Evolutionary conservation across 2,113 vertebrate species (phyloP).

Genomic region (Tragelaphus strepsiceros): DNA sequence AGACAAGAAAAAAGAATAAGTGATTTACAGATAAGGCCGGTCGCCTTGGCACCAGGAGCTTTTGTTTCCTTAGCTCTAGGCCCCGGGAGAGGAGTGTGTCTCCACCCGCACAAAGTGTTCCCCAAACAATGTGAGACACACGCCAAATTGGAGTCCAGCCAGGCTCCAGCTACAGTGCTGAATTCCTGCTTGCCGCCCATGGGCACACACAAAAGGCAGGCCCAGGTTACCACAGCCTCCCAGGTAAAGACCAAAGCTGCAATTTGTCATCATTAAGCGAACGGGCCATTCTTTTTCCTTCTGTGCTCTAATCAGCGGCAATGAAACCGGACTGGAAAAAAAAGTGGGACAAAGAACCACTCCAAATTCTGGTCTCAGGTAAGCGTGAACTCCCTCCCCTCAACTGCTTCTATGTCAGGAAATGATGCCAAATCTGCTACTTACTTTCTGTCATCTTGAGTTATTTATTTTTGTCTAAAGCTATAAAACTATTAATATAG

Average conservation of each 20-base stretch:
- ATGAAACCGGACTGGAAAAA: constrained; percentile 40
- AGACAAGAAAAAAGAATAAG: constrained; percentile 47
- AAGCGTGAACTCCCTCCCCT: not conserved
- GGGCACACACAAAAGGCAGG: constrained; percentile 66
- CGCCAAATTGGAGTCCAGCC: constrained; percentile 76
- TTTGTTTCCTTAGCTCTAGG: constrained; percentile 67
- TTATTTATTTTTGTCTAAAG: not conserved
- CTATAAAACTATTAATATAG: not conserved
- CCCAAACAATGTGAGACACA: constrained; percentile 81
- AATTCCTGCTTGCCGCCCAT: constrained; percentile 49
- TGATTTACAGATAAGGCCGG: constrained; percentile 60
- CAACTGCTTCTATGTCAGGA: not conserved
- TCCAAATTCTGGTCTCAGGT: constrained; percentile 50
- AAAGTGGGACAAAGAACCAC: constrained; percentile 37
- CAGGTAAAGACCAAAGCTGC: constrained; percentile 72
- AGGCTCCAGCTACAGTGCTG: constrained; percentile 60
- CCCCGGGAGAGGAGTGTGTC: constrained; percentile 77
- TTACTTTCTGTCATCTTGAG: not conserved
- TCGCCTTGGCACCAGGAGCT: constrained; percentile 43
- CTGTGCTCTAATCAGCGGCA: constrained; percentile 14
- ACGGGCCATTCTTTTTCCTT: constrained; percentile 71
- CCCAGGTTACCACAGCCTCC: constrained; percentile 75
- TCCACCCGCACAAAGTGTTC: constrained; percentile 77
- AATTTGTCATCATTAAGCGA: constrained; percentile 79
- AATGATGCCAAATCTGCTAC: not conserved